Evolutionary conservation across 2,797 vertebrate genomes (phyloP), one percentile per base, ranked within the genome.

Genomic region (Mastacembelus armatus): DNA sequence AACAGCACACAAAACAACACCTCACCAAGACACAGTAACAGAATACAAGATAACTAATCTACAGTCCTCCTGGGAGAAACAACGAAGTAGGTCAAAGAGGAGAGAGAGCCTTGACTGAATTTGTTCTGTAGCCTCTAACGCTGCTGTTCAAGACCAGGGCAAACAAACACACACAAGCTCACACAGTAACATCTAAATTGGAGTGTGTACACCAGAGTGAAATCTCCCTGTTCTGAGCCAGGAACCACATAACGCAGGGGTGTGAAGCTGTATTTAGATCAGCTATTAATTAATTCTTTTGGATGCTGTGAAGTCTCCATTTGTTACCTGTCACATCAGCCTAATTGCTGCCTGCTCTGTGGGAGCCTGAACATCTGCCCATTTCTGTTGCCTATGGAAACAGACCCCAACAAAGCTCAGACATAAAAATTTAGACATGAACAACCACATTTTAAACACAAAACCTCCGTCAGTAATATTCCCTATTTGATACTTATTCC

Each of bases 241-340:
- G 12, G 32, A 71, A 68, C 63, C 61, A 56, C 29, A 55, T 54
- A 59, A 78, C 6, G 18, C 49, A 52, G 72, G 48, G 42, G 58
- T 66, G 43, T 65, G 52, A 61, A 71, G 39, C 77, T 71, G 68
- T 64, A 60, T 89, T 84, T 85, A 89, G 82, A 78, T 58, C 73
- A 18, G 76, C 58, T 66, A 89, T 89, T 91, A 88, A 91, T 91
- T 85, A 77, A 79, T 30, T 27, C 71, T 71, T 75, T 78, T 45
- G 77, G 67, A 19, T 40, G 48, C 74, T 57, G 59, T 51, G 80
- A 89, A 71, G 63, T 78, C 74, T 85, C 62, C 79, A 88, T 92
- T 86, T 73, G 77, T 89, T 88, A 80, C 49, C 71, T 80, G 80
- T 73, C 83, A 77, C 65, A 58, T 85, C 82, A 74, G 65, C 79